phyloP scores from a whole-genome alignment of 2,113 vertebrate species.

The Cyprinus carpio region DNA sequence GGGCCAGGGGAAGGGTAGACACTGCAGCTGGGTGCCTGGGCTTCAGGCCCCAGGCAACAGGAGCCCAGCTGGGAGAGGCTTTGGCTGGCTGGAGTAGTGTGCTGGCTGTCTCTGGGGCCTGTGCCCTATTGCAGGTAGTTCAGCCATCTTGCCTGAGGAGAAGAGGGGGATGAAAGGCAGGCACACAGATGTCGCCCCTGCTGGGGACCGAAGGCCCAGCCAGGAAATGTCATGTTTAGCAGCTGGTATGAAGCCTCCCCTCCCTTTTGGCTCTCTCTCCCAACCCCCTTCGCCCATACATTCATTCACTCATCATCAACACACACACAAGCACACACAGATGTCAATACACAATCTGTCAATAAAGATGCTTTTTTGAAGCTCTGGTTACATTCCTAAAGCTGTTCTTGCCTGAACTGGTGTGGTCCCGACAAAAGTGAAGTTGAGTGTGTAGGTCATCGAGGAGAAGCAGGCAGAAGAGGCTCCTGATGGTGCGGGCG shows the following conservation, averaged over 20 bases:
- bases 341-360: slow-evolving; percentile 8
- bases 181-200: slow-evolving; percentile 78
- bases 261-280: slow-evolving; percentile 65
- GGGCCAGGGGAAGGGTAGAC: slow-evolving; percentile 74
- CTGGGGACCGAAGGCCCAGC: slow-evolving; percentile 76
- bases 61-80: slow-evolving; percentile 73
- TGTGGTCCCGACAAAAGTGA: slow-evolving; percentile 24
- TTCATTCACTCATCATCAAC: slow-evolving; percentile 17
- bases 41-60: slow-evolving; percentile 64
- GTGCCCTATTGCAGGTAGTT: slow-evolving; percentile 76
- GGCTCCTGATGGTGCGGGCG: slow-evolving; percentile 75
- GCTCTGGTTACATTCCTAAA: slow-evolving; percentile 4
- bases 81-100: slow-evolving; percentile 62
- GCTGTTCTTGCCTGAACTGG: neutral
- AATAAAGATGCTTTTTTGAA: neutral
- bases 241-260: slow-evolving; percentile 70
- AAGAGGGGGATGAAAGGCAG: slow-evolving; percentile 79
- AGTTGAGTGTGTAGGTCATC: slow-evolving; percentile 60
- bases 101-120: slow-evolving; percentile 71
- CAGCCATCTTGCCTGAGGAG: slow-evolving; percentile 67
- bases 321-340: slow-evolving; percentile 17
- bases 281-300: neutral
- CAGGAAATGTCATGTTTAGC: slow-evolving; percentile 80
- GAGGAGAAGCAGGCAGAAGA: slow-evolving; percentile 51
- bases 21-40: slow-evolving; percentile 71